Evolutionary conservation across 2,888 invertebrate species (phyloP).

Genomic region (Dugesia japonica): DNA sequence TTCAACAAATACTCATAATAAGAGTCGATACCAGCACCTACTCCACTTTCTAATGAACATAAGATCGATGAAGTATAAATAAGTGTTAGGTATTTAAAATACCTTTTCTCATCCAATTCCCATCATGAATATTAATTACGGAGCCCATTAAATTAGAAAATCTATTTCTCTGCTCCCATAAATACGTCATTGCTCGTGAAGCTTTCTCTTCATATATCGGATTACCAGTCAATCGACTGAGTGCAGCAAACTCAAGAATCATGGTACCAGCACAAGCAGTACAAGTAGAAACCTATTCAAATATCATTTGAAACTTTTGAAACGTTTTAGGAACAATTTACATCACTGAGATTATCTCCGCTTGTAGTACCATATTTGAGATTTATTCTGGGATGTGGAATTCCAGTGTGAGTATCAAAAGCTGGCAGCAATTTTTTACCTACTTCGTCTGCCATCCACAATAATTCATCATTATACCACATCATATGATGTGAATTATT

Average conservation of each 20-base stretch:
- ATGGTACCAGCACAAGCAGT: constrained; percentile 96
- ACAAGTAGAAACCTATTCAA: constrained; percentile 66
- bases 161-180: constrained; percentile 81
- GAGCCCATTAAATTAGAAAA: constrained; percentile 86
- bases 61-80: no score
- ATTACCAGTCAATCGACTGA: constrained; percentile 74
- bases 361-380: constrained; percentile 28
- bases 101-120: constrained; percentile 79
- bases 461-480: constrained; percentile 61
- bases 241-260: constrained; percentile 85
- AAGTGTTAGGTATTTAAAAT: no score
- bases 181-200: constrained; percentile 79
- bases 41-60: constrained; percentile 77
- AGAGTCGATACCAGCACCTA: constrained; percentile 96
- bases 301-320: constrained; percentile 38
- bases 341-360: constrained; percentile 21
- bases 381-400: constrained; percentile 75
- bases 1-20: constrained; percentile 96
- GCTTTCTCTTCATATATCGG: constrained; percentile 79
- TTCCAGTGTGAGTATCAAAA: constrained; percentile 88
- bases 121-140: constrained; percentile 86
- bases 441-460: constrained; percentile 74
- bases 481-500: constrained; percentile 40
- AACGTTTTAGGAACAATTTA: constrained; percentile 52
- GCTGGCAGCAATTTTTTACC: constrained; percentile 82